Evolutionary conservation across 2,113 vertebrate species (phyloP), one percentile per base, ranked within the genome.

Genomic region (Neopipo cinnamomea): DNA sequence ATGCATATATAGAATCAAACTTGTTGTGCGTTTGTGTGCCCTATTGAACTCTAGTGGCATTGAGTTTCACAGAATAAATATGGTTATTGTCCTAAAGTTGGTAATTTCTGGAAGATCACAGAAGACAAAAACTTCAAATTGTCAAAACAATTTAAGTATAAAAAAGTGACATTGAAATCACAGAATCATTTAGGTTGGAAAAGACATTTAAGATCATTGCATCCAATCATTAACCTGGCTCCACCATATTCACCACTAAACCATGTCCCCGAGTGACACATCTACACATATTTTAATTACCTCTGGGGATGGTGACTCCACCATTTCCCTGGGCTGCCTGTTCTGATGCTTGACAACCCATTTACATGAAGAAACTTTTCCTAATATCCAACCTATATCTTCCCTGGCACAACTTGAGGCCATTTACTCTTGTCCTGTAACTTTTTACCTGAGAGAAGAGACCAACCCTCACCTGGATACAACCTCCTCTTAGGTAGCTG

Each of bases 381-480:
- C 9, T 33, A 24, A 46, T 5, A 12, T 8, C 8, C 18, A 59
- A 20, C 9, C 24, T 62, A 41, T 62, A 67, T 5, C 2, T 58
- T 1, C 6, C 6, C 28, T 35, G 5, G 6, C 1, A 0, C 24
- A 85, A 74, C 9, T 16, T 41, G 11, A 78, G 6, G 24, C 12
- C 9, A 16, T 28, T 50, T 73, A 27, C 53, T 85, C 47, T 56
- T 2, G 0, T 39, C 3, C 59, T 42, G 5, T 12, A 14, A 2
- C 41, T 30, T 65, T 18, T 18, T 22, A 30, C 19, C 24, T 2
- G 12, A 11, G 0, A 63, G 5, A 50, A 70, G 13, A 88, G 15
- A 8, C 11, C 0, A 0, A 73, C 3, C 1, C 3, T 23, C 22
- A 63, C 3, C 25, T 24, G 7, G 2, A 33, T 58, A 8, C 58